Evolutionary conservation across 1,140 invertebrate species (phyloP).

Genomic region (Neocloeon triangulifer): DNA sequence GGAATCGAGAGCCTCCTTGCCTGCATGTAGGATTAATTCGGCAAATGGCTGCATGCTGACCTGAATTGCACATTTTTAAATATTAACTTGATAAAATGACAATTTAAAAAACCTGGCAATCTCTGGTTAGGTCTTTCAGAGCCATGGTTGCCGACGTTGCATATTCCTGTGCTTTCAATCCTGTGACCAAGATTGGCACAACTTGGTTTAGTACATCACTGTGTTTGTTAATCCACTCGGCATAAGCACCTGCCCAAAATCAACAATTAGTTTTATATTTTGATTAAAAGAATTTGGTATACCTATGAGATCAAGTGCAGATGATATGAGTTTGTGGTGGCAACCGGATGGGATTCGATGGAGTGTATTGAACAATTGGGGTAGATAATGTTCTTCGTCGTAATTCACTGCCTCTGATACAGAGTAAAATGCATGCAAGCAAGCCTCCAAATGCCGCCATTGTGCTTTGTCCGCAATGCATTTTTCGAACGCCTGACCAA

Average conservation of each 20-base stretch:
- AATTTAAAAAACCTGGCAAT: constrained; percentile 53
- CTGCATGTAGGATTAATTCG: constrained; percentile 36
- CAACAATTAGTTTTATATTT: constrained; percentile 4
- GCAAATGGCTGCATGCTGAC: constrained; percentile 49
- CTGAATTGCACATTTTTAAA: too few relatives aligned
- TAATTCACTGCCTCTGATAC: constrained; percentile 48
- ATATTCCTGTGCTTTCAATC: constrained; percentile 40
- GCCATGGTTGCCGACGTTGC: constrained; percentile 60
- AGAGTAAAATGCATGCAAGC: constrained; percentile 58
- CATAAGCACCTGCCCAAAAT: constrained; percentile 43
- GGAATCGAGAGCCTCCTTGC: too few relatives aligned
- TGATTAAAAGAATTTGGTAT: too few relatives aligned
- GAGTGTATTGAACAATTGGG: constrained; percentile 37
- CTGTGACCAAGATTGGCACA: constrained; percentile 40
- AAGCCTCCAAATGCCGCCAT: constrained; percentile 51
- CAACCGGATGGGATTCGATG: constrained; percentile 35
- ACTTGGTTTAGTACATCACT: constrained; percentile 25
- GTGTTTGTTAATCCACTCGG: constrained; percentile 55
- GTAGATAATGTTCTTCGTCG: constrained; percentile 33
- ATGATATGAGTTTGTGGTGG: constrained; percentile 31
- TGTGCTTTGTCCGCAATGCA: constrained; percentile 15
- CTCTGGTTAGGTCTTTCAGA: constrained; percentile 59
- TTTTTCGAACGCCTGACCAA: constrained; percentile 24
- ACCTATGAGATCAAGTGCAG: constrained; percentile 49
- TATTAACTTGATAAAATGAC: too few relatives aligned